A percentile compares a stretch with the other conserved stretches of the same genome.
Conservation (phyloP, 2,888 invertebrate species). For the Chrysotoxum bicinctum region DNA sequence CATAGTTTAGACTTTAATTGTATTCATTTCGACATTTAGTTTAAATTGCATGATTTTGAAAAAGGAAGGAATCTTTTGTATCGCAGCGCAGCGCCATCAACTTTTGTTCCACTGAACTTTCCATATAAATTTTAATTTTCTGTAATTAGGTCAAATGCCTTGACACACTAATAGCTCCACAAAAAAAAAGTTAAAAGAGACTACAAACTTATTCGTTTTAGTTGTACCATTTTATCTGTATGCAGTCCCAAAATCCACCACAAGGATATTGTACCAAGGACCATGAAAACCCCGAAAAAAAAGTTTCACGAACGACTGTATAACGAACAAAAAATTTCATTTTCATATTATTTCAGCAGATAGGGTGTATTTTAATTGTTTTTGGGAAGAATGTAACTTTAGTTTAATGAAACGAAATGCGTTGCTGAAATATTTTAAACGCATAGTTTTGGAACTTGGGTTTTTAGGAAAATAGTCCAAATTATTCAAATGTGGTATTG, state of each 20-base stretch:
- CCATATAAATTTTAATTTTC: conserved; percentile 12
- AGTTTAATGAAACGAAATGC: too few relatives aligned
- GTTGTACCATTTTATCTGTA: background rate
- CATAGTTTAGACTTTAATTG: conserved; percentile 17
- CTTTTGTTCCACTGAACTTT: conserved; percentile 6
- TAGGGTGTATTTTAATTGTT: background rate
- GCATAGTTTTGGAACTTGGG: too few relatives aligned
- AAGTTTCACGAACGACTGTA: background rate
- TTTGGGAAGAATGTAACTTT: too few relatives aligned
- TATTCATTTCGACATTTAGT: background rate
- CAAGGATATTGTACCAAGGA: background rate
- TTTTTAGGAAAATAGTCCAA: too few relatives aligned
- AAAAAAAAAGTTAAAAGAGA: background rate
- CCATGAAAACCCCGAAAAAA: background rate
- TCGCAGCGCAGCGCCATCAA: background rate
- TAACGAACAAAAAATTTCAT: background rate
- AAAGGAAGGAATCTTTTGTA: background rate
- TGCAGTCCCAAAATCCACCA: background rate
- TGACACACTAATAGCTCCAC: conserved; percentile 11
- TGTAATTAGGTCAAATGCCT: conserved; percentile 35
- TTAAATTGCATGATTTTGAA: background rate
- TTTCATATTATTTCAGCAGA: background rate
- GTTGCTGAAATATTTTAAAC: too few relatives aligned
- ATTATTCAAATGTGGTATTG: too few relatives aligned
- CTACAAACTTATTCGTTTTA: background rate